Evolutionary conservation across 1,140 invertebrate genomes (phyloP).

Genomic region (Drosophila hydei): DNA sequence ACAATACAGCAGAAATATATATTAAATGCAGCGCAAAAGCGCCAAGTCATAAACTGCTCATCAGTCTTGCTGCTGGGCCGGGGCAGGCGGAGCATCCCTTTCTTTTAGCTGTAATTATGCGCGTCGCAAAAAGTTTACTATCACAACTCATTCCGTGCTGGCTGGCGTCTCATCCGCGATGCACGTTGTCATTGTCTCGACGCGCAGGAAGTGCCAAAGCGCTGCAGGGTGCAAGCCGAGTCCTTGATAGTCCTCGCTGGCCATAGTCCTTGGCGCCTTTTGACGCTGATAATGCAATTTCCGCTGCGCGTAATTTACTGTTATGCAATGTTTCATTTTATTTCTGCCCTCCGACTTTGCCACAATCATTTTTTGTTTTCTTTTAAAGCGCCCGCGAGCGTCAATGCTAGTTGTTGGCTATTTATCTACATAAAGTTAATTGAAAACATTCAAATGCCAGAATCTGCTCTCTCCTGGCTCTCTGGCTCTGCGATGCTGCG

Average conservation of each 20-base stretch:
- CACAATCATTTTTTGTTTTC: constrained; percentile 1
- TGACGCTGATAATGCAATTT: constrained; percentile 82
- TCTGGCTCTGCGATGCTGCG: constrained; percentile 34
- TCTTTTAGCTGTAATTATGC: constrained; percentile 67
- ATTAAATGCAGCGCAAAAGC: constrained; percentile 75
- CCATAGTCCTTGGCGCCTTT: constrained; percentile 41
- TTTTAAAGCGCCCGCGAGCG: constrained; percentile 42
- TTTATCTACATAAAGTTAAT: constrained; percentile 81
- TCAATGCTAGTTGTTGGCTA: constrained; percentile 56
- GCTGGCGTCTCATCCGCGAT: neutral
- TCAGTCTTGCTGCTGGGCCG: constrained; percentile 60
- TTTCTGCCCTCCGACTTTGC: constrained; percentile 18
- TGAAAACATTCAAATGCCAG: constrained; percentile 73
- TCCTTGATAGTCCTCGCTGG: constrained; percentile 31
- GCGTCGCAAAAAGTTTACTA: constrained; percentile 67
- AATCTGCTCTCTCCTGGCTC: neutral
- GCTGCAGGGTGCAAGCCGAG: constrained; percentile 58
- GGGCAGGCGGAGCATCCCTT: neutral
- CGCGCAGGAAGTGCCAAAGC: constrained; percentile 70
- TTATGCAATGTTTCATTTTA: constrained; percentile 80
- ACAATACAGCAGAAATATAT: constrained; percentile 39
- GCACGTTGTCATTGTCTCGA: constrained; percentile 65
- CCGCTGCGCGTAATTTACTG: constrained; percentile 71
- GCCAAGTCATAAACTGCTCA: constrained; percentile 81
- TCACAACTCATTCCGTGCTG: constrained; percentile 69